These are phyloP conservation scores for Trinectes maculatus DNA, from an alignment of 2,113 vertebrate genomes.

Conservation along the genomic window DNA sequence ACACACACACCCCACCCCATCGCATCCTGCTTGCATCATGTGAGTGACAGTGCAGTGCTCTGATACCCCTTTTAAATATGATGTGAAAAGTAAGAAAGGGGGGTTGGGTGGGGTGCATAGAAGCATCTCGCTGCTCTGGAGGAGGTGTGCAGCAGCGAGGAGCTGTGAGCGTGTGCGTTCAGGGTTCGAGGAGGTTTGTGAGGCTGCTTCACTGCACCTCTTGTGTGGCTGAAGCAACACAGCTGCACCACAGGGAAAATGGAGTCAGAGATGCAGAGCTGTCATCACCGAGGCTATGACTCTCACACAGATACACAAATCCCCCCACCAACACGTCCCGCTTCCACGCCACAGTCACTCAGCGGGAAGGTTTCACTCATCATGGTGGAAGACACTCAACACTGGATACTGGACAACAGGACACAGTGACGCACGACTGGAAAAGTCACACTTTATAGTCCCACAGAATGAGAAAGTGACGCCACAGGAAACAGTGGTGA, in stretches of 20 bases:
- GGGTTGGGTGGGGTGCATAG: background rate
- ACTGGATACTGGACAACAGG: slow-evolving; percentile 7
- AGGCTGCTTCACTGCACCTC: too few species aligned
- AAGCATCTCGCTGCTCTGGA: background rate
- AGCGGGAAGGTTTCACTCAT: slow-evolving; percentile 1
- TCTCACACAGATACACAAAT: slow-evolving; percentile 47
- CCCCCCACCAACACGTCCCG: slow-evolving; percentile 21
- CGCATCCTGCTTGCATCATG: slow-evolving; percentile 33
- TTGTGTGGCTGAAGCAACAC: slow-evolving; percentile 40
- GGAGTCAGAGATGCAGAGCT: slow-evolving; percentile 49
- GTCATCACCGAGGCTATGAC: slow-evolving; percentile 49
- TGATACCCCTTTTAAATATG: slow-evolving; percentile 31
- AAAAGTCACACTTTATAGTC: slow-evolving; percentile 17
- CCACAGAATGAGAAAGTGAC: slow-evolving; percentile 16
- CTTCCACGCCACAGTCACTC: slow-evolving; percentile 15
- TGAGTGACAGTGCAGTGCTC: slow-evolving; percentile 42
- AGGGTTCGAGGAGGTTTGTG: slow-evolving; percentile 20
- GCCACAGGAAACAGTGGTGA: slow-evolving; percentile 21
- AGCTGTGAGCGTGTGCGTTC: background rate
- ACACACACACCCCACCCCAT: background rate
- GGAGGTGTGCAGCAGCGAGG: background rate
- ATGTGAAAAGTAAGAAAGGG: slow-evolving; percentile 15
- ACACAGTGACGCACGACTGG: background rate
- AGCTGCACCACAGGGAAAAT: slow-evolving; percentile 60
- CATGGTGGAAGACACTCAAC: background rate